Conservation (phyloP, 2,888 invertebrate genomes). For the Cryptosula pallasiana region DNA sequence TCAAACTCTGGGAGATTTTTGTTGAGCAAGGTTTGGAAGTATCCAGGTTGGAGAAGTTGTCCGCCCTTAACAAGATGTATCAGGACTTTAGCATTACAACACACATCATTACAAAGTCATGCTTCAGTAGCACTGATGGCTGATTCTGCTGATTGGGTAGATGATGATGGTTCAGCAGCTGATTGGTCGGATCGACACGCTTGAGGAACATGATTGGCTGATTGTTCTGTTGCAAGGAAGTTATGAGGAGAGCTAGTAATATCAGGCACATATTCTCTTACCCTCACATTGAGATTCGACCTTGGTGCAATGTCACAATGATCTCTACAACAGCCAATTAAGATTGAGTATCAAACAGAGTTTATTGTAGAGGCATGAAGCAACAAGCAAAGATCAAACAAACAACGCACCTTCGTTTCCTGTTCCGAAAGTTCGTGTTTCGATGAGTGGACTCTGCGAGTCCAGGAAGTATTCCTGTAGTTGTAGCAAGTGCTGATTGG, state of each 20-base stretch:
- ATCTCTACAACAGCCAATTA: neutral
- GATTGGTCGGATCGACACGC: neutral
- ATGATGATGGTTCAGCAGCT: neutral
- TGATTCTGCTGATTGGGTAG: too few relatives aligned
- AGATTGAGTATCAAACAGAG: too few relatives aligned
- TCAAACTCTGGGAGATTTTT: too few relatives aligned
- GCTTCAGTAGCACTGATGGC: too few relatives aligned
- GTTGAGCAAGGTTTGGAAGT: too few relatives aligned
- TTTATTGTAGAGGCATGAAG: too few relatives aligned
- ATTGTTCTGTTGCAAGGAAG: neutral
- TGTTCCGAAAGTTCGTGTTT: neutral
- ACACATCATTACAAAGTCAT: too few relatives aligned
- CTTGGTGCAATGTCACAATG: constrained; percentile 22
- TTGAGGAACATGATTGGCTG: neutral
- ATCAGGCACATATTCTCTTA: neutral
- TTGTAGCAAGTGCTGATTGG: neutral
- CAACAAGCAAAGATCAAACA: too few relatives aligned
- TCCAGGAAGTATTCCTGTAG: constrained; percentile 5
- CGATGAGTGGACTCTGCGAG: neutral
- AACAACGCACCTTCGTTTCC: neutral
- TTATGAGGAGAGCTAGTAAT: neutral
- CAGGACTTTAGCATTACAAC: too few relatives aligned
- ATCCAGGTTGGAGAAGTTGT: too few relatives aligned
- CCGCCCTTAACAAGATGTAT: too few relatives aligned
- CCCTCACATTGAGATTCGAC: constrained; percentile 22